Base-by-base conservation (phyloP, 2,888 invertebrate species). In the Amphimallon solstitiale region DNA sequence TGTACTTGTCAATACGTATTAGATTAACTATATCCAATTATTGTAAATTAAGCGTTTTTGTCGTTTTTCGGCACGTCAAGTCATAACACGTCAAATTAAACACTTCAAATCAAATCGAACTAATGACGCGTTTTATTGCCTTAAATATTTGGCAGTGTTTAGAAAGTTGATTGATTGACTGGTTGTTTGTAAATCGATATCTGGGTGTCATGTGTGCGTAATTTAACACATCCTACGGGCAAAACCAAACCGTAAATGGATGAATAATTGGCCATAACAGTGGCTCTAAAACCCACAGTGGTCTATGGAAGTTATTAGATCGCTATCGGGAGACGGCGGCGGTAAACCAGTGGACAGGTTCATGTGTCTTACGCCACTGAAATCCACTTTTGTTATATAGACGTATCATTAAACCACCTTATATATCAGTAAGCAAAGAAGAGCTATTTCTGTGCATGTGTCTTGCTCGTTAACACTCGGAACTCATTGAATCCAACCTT, bases 151-250 rank as follows among this genome's bases (percentile, higher is more conserved):
- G 72, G 69, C 71, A 66, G 65, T 65, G 61, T 70, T 73, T 69
- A 73, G 72, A 71, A 72, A 70, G 66, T 71, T 73, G 73, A 73
- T 73, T 68, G 73, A 73, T 73, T 63, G 70, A 68, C 59, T 52
- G 29, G 56, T 51, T 60, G 66, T 68, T 72, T 72, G 72, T 73
- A 73, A 73, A 72, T 72, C 71, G 73, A 72, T 72, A 67, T 63
- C 62, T 65, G 69, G 71, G 71, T 70, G 72, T 71, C 71, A 69
- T 71, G 67, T 68, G 69, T 66, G 69, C 70, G 72, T 71, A 73
- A 73, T 71, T 71, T 70, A 71, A 73, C 72, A 73, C 72, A 72
- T 74, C 72, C 73, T 72, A 71, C 70, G 72, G 73, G 73, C 73
- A 70, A 71, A 73, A 71, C 68, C 67, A 63, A n/a, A 68, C 72